These are phyloP conservation scores for Octopus bimaculoides DNA, from an alignment of 1,140 invertebrate genomes.

Conservation along the genomic window DNA sequence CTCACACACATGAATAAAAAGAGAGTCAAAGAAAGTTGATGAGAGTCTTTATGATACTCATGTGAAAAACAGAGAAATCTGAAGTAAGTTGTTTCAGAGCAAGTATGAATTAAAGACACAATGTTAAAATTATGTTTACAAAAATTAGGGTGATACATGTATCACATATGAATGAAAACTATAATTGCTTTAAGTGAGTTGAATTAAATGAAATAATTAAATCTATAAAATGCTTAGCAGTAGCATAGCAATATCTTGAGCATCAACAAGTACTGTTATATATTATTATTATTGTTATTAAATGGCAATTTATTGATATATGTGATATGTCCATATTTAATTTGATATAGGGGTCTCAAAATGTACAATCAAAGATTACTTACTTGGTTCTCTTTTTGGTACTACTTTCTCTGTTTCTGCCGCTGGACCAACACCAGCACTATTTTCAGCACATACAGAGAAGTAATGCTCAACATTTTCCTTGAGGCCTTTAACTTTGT, in stretches of 20 bases:
- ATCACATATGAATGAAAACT: too few relatives aligned
- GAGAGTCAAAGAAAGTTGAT: too few relatives aligned
- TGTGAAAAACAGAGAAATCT: too few relatives aligned
- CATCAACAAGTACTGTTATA: not conserved
- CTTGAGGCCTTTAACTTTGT: conserved; percentile 87
- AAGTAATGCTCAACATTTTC: conserved; percentile 91
- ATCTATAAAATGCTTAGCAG: too few relatives aligned
- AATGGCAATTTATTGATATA: not conserved
- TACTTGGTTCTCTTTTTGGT: conserved; percentile 75
- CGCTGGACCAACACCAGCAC: conserved; percentile 90
- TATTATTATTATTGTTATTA: not conserved
- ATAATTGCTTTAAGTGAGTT: too few relatives aligned
- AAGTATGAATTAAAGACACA: too few relatives aligned
- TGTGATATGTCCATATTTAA: conserved; percentile 15
- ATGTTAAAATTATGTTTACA: too few relatives aligned
- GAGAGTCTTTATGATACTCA: too few relatives aligned
- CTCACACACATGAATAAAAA: too few relatives aligned
- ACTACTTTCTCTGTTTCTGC: conserved; percentile 80
- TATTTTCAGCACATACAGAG: conserved; percentile 92
- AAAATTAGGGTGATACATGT: too few relatives aligned
- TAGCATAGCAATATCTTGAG: not conserved
- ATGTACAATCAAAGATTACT: conserved; percentile 14
- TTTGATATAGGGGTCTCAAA: conserved; percentile 28
- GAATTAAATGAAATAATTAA: too few relatives aligned
- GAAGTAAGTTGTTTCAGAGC: too few relatives aligned